phyloP scores from a whole-genome alignment of 2,797 vertebrate genomes.

The Manis crassicaudata region DNA sequence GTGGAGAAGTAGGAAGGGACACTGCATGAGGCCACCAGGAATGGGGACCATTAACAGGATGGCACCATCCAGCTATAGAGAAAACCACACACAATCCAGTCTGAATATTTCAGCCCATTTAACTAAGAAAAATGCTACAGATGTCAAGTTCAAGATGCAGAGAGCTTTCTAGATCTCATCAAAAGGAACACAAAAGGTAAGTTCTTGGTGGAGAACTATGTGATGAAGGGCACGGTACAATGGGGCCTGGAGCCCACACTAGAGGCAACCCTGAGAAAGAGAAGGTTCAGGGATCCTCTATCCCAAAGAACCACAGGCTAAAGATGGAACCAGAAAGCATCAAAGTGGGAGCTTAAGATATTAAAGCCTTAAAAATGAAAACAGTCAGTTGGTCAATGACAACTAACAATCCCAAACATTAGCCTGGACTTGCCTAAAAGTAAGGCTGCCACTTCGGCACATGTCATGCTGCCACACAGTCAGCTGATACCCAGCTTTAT shows the following conservation, averaged over 20 bases:
- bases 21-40: fast-evolving
- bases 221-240: fast-evolving
- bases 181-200: neutral
- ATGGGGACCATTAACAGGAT: fast-evolving
- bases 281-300: neutral
- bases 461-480: fast-evolving
- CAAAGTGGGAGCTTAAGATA: fast-evolving
- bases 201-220: neutral
- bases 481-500: neutral
- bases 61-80: neutral
- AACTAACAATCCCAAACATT: fast-evolving
- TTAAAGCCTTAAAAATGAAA: fast-evolving
- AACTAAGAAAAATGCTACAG: neutral
- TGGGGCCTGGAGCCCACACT: neutral
- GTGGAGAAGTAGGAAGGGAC: neutral
- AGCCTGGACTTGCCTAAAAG: too few relatives aligned
- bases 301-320: neutral
- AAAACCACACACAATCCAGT: neutral
- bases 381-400: fast-evolving
- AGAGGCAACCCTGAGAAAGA: neutral
- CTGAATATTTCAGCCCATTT: fast-evolving
- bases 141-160: neutral
- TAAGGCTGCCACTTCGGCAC: fast-evolving
- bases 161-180: neutral
- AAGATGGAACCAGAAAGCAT: neutral